Evolutionary conservation across 2,888 invertebrate species (phyloP).

Genomic region (Acleris laterana): DNA sequence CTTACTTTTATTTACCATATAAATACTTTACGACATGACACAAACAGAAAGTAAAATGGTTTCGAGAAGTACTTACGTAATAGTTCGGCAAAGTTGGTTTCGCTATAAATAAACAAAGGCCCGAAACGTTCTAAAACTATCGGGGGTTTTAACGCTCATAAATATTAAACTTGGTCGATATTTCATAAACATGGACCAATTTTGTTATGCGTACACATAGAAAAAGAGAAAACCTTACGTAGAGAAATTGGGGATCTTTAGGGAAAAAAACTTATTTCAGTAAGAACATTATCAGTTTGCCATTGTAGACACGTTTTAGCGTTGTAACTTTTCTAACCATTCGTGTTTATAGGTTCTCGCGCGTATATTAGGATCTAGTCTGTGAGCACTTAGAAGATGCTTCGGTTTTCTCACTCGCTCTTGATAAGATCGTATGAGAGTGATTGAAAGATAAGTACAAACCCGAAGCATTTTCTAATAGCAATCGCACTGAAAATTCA

Average conservation of each 20-base stretch:
- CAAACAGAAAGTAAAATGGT: background rate
- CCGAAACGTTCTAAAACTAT: slow-evolving; percentile 22
- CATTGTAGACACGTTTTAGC: slow-evolving; percentile 12
- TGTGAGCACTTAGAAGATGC: too few relatives aligned
- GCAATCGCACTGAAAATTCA: too few relatives aligned
- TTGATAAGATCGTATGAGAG: too few relatives aligned
- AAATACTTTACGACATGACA: slow-evolving; percentile 3
- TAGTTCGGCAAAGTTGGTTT: slow-evolving; percentile 19
- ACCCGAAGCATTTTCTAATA: too few relatives aligned
- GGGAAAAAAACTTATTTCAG: background rate
- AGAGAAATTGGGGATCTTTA: slow-evolving; percentile 2
- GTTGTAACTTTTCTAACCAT: slow-evolving; percentile 1
- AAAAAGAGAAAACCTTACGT: slow-evolving; percentile 5
- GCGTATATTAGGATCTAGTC: too few relatives aligned
- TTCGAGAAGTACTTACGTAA: slow-evolving; percentile 13
- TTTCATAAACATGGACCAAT: slow-evolving; percentile 26
- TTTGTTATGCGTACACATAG: slow-evolving; percentile 8
- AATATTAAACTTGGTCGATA: slow-evolving; percentile 35
- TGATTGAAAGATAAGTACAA: too few relatives aligned
- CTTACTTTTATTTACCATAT: slow-evolving; percentile 9
- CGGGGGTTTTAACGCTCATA: slow-evolving; percentile 28
- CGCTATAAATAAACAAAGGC: slow-evolving; percentile 27
- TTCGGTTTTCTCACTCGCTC: too few relatives aligned
- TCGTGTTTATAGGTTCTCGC: background rate
- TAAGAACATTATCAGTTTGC: background rate